Evolutionary conservation across 1,140 invertebrate species (phyloP).

Genomic region (Diorhabda sublineata): DNA sequence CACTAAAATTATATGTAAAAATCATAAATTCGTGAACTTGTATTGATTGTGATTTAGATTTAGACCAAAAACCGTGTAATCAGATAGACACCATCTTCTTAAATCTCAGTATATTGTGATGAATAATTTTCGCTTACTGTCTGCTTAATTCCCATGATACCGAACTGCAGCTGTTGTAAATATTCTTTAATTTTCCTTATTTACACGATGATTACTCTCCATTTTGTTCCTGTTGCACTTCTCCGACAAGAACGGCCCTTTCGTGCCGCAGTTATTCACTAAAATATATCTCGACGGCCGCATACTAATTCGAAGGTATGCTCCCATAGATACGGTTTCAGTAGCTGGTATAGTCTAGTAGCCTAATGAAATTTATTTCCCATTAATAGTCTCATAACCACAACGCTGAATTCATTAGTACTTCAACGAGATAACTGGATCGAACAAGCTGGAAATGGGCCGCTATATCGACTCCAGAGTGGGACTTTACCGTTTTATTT

Average conservation of each 20-base stretch:
- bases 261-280: conserved; percentile 11
- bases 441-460: conserved; percentile 14
- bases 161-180: conserved; percentile 1
- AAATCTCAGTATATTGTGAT: too few species aligned
- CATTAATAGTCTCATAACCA: conserved; percentile 13
- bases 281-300: conserved; percentile 11
- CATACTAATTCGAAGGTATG: conserved; percentile 20
- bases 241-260: not conserved
- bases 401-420: conserved; percentile 16
- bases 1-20: too few species aligned
- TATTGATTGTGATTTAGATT: too few species aligned
- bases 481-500: not conserved
- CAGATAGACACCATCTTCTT: too few species aligned
- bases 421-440: conserved; percentile 1
- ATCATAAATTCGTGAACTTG: too few species aligned
- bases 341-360: conserved; percentile 3
- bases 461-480: not conserved
- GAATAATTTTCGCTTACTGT: too few species aligned
- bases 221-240: conserved; percentile 5
- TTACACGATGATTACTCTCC: conserved; percentile 5
- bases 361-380: conserved; percentile 15
- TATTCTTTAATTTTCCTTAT: conserved; percentile 3
- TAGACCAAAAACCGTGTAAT: too few species aligned
- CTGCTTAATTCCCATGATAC: not conserved
- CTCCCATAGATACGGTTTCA: conserved; percentile 9